Percentiles rank a stretch among this genome's conserved stretches.
phyloP scores from a whole-genome alignment of 2,888 invertebrate species.

The Cosmia trapezina region DNA sequence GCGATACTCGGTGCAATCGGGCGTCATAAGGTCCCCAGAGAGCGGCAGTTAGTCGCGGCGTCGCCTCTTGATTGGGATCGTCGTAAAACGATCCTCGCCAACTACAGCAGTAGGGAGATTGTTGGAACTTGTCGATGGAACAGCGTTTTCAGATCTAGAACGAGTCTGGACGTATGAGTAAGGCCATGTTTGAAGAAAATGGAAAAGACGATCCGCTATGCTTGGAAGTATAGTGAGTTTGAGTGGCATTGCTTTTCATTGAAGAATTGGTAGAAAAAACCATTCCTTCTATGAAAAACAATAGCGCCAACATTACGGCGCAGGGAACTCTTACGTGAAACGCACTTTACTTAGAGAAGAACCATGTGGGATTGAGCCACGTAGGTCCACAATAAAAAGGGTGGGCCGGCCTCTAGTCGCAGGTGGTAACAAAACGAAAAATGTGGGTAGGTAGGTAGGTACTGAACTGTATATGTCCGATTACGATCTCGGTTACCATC shows the following conservation, averaged over 20 bases:
- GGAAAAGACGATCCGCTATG: not conserved
- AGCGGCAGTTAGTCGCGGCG: slow-evolving; percentile 86
- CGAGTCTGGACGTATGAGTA: not conserved
- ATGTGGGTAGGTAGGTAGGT: not conserved
- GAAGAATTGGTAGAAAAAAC: too few relatives aligned
- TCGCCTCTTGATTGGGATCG: slow-evolving; percentile 88
- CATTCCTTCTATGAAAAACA: too few relatives aligned
- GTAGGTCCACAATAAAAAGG: not conserved
- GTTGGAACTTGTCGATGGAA: slow-evolving; percentile 40
- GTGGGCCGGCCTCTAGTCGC: not conserved
- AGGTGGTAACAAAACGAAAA: not conserved
- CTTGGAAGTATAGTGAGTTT: too few relatives aligned
- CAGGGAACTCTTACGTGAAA: too few relatives aligned
- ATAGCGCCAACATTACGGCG: too few relatives aligned
- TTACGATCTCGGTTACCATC: not conserved
- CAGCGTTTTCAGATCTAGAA: slow-evolving; percentile 31
- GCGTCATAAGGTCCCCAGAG: slow-evolving; percentile 73
- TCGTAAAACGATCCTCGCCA: slow-evolving; percentile 86
- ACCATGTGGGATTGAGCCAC: not conserved
- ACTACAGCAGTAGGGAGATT: slow-evolving; percentile 69
- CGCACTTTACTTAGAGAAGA: not conserved
- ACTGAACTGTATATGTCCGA: not conserved
- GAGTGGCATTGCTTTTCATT: too few relatives aligned
- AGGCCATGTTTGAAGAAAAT: not conserved
- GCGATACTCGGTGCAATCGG: slow-evolving; percentile 62